Evolutionary conservation across 1,140 invertebrate species (phyloP).

Genomic region (Antheraea mylitta): DNA sequence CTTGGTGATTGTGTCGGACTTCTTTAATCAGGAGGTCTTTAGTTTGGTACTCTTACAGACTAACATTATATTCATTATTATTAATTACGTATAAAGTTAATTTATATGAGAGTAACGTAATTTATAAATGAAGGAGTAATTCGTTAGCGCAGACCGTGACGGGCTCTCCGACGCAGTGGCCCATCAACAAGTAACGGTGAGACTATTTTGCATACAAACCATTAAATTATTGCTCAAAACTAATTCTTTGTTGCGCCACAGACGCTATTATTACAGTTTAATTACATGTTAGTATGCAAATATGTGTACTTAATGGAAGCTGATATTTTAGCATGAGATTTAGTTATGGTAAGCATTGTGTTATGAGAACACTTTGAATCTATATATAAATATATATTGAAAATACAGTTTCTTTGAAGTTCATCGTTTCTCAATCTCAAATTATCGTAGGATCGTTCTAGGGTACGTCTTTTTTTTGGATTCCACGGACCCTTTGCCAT

Average conservation of each 20-base stretch:
- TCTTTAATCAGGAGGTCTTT: too few species aligned
- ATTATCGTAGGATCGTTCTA: too few species aligned
- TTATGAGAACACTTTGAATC: not conserved
- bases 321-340: constrained; percentile 44
- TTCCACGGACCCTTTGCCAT: too few species aligned
- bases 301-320: constrained; percentile 69
- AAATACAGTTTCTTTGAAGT: too few species aligned
- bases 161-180: constrained; percentile 59
- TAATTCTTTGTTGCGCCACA: constrained; percentile 76
- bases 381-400: not conserved
- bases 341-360: not conserved
- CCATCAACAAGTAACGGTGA: constrained; percentile 73
- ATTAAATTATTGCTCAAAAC: constrained; percentile 78
- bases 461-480: too few species aligned
- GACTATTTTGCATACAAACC: constrained; percentile 77
- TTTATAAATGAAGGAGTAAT: constrained; percentile 75
- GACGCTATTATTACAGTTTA: constrained; percentile 73
- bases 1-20: too few species aligned
- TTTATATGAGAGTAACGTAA: constrained; percentile 62
- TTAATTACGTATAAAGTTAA: constrained; percentile 51
- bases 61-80: too few species aligned
- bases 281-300: constrained; percentile 74
- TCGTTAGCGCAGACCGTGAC: constrained; percentile 69
- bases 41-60: too few species aligned
- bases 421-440: too few species aligned